A percentile compares a stretch with the other conserved stretches of the same genome.
Evolutionary conservation across 2,797 vertebrate genomes (phyloP).

Genomic region (Cuculus canorus): DNA sequence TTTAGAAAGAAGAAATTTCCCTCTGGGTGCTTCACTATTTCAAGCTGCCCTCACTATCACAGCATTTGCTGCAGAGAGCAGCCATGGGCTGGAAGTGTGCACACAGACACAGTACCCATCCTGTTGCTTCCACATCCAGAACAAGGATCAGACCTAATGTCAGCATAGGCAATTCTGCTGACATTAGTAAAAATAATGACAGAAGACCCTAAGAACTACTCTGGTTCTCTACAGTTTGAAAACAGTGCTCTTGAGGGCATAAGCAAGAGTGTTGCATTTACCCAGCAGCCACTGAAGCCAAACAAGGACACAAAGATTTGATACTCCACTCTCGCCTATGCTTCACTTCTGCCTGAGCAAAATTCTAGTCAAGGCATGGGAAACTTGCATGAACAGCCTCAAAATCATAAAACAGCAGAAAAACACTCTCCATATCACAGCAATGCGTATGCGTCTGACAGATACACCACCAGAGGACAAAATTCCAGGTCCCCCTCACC

Average conservation of each 20-base stretch:
- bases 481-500: not conserved
- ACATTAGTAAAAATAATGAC: not conserved
- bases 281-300: not conserved
- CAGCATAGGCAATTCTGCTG: not conserved
- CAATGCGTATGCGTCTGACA: rapidly evolving
- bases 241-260: not conserved
- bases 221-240: not conserved
- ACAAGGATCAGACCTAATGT: not conserved
- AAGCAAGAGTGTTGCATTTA: not conserved
- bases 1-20: not conserved
- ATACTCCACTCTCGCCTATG: not conserved
- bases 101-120: not conserved
- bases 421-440: not conserved
- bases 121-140: not conserved
- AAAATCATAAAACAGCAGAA: not conserved
- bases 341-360: not conserved
- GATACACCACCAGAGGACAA: not conserved
- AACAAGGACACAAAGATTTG: not conserved
- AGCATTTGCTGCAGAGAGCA: not conserved
- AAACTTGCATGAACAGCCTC: not conserved
- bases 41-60: not conserved
- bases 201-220: not conserved
- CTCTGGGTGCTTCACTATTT: not conserved
- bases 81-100: rapidly evolving
- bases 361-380: not conserved